A percentile compares a stretch with the other conserved stretches of the same genome.
Evolutionary conservation across 2,888 invertebrate species (phyloP).

Genomic region (Petrolisthes manimaculis): DNA sequence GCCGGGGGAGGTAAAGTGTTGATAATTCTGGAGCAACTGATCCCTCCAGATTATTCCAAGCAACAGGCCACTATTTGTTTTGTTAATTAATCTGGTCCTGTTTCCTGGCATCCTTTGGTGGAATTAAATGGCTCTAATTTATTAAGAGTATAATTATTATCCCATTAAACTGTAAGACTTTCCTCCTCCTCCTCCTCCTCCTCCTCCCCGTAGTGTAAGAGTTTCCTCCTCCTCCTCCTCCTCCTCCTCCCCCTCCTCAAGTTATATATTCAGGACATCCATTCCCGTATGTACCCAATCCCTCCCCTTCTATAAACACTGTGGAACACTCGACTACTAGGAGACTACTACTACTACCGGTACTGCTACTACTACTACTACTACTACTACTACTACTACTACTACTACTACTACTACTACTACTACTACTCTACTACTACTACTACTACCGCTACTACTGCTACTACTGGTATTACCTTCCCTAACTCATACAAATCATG

Average conservation of each 20-base stretch:
- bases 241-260: background rate
- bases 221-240: background rate
- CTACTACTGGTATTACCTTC: background rate
- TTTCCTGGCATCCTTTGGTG: too few relatives aligned
- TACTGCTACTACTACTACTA: background rate
- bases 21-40: too few relatives aligned
- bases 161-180: background rate
- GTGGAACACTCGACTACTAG: background rate
- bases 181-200: constrained; percentile 4
- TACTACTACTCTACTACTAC: too few relatives aligned
- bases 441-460: background rate
- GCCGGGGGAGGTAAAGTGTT: too few relatives aligned
- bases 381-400: background rate
- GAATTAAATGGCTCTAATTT: too few relatives aligned
- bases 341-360: background rate
- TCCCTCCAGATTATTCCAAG: too few relatives aligned
- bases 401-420: background rate
- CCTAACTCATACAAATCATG: background rate
- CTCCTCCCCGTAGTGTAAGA: background rate
- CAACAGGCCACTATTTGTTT: too few relatives aligned
- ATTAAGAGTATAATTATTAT: too few relatives aligned
- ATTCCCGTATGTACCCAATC: background rate
- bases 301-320: background rate
- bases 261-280: background rate
- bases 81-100: too few relatives aligned